Percentiles rank a stretch among this genome's conserved stretches.
These are phyloP conservation scores for Drosophila leontia DNA, from an alignment of 1,140 invertebrate species.

Conservation along the genomic window DNA sequence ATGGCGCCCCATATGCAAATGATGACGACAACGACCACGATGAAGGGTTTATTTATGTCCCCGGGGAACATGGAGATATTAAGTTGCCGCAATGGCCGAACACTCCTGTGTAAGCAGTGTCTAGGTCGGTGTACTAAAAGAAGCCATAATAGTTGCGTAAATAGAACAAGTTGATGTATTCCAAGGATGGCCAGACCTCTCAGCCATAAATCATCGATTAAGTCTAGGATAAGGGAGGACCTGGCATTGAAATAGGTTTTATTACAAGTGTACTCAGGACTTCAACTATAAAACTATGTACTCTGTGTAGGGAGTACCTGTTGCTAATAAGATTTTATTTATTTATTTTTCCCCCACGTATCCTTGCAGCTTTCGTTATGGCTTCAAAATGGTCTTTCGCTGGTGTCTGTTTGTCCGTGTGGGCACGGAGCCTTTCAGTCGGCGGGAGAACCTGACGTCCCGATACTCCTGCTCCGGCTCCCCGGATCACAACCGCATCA, in stretches of 20 bases:
- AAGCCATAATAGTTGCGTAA: slow-evolving; percentile 36
- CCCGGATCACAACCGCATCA: slow-evolving; percentile 89
- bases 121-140: slow-evolving; percentile 15
- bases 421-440: slow-evolving; percentile 88
- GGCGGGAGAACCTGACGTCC: slow-evolving; percentile 89
- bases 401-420: slow-evolving; percentile 91
- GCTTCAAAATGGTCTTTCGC: slow-evolving; percentile 94
- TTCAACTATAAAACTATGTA: not conserved
- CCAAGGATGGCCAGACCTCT: slow-evolving; percentile 9
- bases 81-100: slow-evolving; percentile 26
- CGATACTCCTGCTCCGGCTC: slow-evolving; percentile 90
- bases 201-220: slow-evolving; percentile 29
- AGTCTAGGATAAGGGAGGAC: not conserved
- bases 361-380: slow-evolving; percentile 91
- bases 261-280: not conserved
- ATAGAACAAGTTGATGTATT: slow-evolving; percentile 43
- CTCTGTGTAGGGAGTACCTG: not conserved
- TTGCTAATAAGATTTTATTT: not conserved
- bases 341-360: not conserved
- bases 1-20: slow-evolving; percentile 55
- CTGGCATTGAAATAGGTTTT: not conserved
- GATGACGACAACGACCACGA: slow-evolving; percentile 49
- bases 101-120: slow-evolving; percentile 31
- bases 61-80: slow-evolving; percentile 29
- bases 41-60: slow-evolving; percentile 30